A percentile compares a stretch with the other conserved stretches of the same genome.
phyloP scores from a whole-genome alignment of 1,140 invertebrate genomes.

The Fopius arisanus region DNA sequence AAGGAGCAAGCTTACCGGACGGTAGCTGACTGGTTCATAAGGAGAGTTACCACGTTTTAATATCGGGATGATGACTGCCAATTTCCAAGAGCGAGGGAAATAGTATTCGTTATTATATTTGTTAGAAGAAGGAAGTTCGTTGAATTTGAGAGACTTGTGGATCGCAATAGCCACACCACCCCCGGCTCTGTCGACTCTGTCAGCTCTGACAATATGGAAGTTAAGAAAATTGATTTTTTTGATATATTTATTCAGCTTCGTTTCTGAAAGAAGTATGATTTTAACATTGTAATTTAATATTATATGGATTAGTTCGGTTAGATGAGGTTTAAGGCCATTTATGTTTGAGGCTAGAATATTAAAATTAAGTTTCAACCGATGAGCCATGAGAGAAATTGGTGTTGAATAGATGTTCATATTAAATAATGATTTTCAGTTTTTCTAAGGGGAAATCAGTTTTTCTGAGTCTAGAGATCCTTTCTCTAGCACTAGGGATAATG shows the following conservation, averaged over 20 bases:
- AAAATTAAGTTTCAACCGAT: not conserved
- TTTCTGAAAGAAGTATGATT: not conserved
- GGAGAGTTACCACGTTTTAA: too few relatives aligned
- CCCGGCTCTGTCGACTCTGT: not conserved
- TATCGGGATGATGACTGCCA: too few relatives aligned
- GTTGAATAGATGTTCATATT: not conserved
- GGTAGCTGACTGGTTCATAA: too few relatives aligned
- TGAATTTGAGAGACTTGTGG: not conserved
- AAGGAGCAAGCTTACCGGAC: too few relatives aligned
- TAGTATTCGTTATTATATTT: too few relatives aligned
- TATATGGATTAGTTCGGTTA: not conserved
- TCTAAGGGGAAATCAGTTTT: too few relatives aligned
- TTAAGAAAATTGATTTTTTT: not conserved
- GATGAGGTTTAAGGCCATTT: not conserved
- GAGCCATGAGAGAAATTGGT: not conserved
- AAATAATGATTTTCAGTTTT: not conserved
- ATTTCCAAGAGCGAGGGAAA: too few relatives aligned
- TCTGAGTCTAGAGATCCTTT: too few relatives aligned
- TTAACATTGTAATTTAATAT: too few relatives aligned
- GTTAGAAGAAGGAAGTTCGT: not conserved
- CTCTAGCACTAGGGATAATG: too few relatives aligned
- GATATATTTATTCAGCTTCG: not conserved
- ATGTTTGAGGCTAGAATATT: not conserved
- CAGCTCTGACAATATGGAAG: not conserved
- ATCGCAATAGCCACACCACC: not conserved